These are phyloP conservation scores for Uloborus diversus DNA, from an alignment of 1,140 invertebrate genomes.

Conservation along the genomic window DNA sequence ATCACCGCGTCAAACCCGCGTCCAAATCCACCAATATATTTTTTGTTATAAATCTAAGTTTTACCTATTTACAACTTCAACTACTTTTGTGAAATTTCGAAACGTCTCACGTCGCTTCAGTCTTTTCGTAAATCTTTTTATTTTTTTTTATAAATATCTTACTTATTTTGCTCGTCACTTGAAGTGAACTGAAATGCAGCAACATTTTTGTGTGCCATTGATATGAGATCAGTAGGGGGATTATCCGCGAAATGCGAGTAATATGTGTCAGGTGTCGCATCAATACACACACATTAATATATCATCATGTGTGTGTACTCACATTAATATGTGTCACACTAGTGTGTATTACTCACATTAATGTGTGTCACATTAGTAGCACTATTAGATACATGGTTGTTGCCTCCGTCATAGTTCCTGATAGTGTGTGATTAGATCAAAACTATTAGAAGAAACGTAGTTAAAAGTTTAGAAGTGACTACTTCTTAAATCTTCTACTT, in stretches of 20 bases:
- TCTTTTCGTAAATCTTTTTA: slow-evolving; percentile 24
- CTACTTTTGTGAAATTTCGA: slow-evolving; percentile 1
- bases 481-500: not conserved
- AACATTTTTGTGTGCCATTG: slow-evolving; percentile 29
- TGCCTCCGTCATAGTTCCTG: no score
- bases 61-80: not conserved
- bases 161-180: not conserved
- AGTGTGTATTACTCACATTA: no score
- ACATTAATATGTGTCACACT: no score
- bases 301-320: not conserved
- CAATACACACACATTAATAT: not conserved
- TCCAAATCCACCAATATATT: no score
- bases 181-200: not conserved
- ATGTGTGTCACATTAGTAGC: no score
- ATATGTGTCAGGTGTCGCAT: no score
- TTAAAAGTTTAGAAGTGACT: not conserved
- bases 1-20: not conserved
- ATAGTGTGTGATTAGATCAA: no score
- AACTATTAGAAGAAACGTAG: not conserved
- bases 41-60: not conserved
- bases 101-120: slow-evolving; percentile 40
- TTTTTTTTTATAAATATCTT: not conserved
- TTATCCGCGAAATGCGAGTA: slow-evolving; percentile 41
- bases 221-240: slow-evolving; percentile 14
- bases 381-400: no score